Percentiles rank a stretch among this genome's conserved stretches.
Evolutionary conservation across 2,113 vertebrate genomes (phyloP).

Genomic region (Catharus minimus): DNA sequence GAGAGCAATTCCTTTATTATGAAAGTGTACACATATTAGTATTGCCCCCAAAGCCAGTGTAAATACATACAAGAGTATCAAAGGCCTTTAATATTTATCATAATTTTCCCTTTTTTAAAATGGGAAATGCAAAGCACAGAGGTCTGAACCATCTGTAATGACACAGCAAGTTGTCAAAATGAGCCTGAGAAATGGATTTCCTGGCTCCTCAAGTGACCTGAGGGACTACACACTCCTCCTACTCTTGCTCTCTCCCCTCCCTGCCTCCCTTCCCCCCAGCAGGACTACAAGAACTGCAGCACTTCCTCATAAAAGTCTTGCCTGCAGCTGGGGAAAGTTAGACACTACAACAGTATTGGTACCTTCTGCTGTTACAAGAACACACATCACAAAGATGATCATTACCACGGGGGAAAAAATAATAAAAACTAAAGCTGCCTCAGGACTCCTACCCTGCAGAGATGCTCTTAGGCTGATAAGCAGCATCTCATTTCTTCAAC

Average conservation of each 20-base stretch:
- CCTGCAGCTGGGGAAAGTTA: conserved; percentile 19
- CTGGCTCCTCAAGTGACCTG: not conserved
- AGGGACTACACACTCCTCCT: not conserved
- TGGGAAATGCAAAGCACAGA: not conserved
- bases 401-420: not conserved
- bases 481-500: not conserved
- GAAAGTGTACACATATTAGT: not conserved
- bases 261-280: not conserved
- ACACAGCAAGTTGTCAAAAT: conserved; percentile 12
- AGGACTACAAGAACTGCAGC: not conserved
- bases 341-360: not conserved
- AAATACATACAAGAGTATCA: not conserved
- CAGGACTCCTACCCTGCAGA: not conserved
- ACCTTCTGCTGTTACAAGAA: conserved; percentile 1
- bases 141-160: not conserved
- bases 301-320: not conserved
- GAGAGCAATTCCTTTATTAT: not conserved
- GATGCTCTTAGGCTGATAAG: not conserved
- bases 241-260: not conserved
- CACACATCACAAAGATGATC: not conserved
- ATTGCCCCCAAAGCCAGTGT: not conserved
- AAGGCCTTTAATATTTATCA: not conserved
- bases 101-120: not conserved
- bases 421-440: not conserved
- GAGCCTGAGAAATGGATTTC: not conserved